Evolutionary conservation across 2,113 vertebrate species (phyloP).

Genomic region (Vimba vimba): DNA sequence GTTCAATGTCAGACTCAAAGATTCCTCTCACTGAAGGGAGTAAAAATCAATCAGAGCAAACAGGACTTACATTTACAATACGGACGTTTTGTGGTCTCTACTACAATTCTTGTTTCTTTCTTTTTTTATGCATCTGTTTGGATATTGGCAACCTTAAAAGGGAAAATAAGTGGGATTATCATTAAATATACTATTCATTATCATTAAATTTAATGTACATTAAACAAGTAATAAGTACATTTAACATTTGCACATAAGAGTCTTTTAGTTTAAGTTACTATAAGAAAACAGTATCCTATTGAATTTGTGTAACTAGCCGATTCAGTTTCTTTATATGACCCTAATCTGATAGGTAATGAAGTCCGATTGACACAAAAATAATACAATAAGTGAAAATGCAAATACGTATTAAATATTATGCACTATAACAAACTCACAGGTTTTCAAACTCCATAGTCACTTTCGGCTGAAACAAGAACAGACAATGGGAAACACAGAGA

Average conservation of each 20-base stretch:
- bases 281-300: background rate
- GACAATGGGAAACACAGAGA: constrained; percentile 46
- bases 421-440: background rate
- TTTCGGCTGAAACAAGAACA: constrained; percentile 30
- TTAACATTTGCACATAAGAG: too few species aligned
- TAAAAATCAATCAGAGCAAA: constrained; percentile 18
- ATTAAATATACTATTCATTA: too few species aligned
- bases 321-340: background rate
- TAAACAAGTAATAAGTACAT: too few species aligned
- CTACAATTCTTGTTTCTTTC: background rate
- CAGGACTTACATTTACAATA: background rate
- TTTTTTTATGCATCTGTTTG: background rate
- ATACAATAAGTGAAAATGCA: background rate
- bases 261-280: background rate
- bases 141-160: background rate
- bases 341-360: too few species aligned
- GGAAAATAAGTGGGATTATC: too few species aligned
- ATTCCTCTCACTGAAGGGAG: background rate
- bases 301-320: background rate
- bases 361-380: background rate
- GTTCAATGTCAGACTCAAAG: background rate
- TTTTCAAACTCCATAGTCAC: background rate
- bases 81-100: background rate
- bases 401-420: background rate
- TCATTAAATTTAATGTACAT: too few species aligned